These are phyloP conservation scores for Antennarius striatus DNA, from an alignment of 2,113 vertebrate genomes.

Conservation along the genomic window DNA sequence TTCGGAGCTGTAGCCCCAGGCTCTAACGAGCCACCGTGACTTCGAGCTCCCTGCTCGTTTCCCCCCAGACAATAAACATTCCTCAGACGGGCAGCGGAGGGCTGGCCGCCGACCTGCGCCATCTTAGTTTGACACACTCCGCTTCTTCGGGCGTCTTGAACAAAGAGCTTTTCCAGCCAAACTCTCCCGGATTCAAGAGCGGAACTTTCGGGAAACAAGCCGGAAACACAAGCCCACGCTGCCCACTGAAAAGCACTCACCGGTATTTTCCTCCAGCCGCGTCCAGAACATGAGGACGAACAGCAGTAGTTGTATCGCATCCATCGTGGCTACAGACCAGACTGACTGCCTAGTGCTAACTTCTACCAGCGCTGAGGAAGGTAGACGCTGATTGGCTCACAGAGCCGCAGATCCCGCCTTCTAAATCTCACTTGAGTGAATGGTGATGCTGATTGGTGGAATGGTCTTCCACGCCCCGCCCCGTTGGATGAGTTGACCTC, in stretches of 20 bases:
- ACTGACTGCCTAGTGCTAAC: constrained; percentile 69
- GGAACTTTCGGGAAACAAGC: constrained; percentile 22
- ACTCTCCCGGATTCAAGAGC: background rate
- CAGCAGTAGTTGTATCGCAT: constrained; percentile 67
- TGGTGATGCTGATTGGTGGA: constrained; percentile 42
- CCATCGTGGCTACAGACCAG: constrained; percentile 77
- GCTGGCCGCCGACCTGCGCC: constrained; percentile 80
- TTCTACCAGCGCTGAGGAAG: constrained; percentile 56
- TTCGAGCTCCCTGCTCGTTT: constrained; percentile 26
- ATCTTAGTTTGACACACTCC: constrained; percentile 79
- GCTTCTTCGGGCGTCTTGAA: constrained; percentile 71
- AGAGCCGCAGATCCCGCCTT: constrained; percentile 66
- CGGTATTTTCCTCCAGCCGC: constrained; percentile 66
- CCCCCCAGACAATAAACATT: constrained; percentile 73
- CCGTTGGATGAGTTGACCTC: constrained; percentile 24
- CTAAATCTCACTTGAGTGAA: background rate
- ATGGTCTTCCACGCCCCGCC: constrained; percentile 24
- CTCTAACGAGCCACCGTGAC: constrained; percentile 15
- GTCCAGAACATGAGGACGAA: constrained; percentile 72
- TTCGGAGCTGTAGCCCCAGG: background rate
- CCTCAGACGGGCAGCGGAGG: constrained; percentile 70
- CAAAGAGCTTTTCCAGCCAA: constrained; percentile 62
- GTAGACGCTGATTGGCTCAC: constrained; percentile 62
- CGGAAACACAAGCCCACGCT: rapidly evolving
- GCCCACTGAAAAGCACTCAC: constrained; percentile 44